These are phyloP conservation scores for Heliconius cydno DNA, from an alignment of 2,888 invertebrate species.

Conservation along the genomic window DNA sequence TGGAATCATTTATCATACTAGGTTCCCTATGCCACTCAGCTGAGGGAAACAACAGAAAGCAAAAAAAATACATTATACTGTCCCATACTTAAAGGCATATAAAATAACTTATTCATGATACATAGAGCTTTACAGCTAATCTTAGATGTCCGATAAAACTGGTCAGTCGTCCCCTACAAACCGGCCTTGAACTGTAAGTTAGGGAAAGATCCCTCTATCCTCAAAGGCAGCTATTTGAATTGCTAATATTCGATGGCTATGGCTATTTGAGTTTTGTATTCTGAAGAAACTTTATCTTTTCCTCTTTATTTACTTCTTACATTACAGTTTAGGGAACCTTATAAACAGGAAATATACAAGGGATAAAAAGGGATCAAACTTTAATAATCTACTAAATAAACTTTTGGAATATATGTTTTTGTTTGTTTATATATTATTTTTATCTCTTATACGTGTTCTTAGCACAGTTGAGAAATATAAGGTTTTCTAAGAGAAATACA, in stretches of 20 bases:
- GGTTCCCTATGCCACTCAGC: too few relatives aligned
- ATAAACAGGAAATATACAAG: conserved; percentile 31
- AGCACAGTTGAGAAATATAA: neutral
- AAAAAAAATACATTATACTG: neutral
- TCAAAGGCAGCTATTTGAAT: conserved; percentile 54
- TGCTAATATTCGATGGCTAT: conserved; percentile 52
- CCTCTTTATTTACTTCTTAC: conserved; percentile 37
- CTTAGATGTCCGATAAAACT: conserved; percentile 29
- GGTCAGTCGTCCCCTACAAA: conserved; percentile 34
- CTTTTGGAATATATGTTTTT: neutral
- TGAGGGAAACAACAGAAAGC: too few relatives aligned
- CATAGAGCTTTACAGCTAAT: conserved; percentile 7
- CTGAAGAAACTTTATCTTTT: conserved; percentile 44
- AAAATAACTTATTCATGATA: conserved; percentile 3
- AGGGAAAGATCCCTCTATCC: conserved; percentile 49
- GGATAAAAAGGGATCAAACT: conserved; percentile 19
- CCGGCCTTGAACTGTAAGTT: conserved; percentile 52
- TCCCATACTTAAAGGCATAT: neutral
- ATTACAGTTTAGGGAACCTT: conserved; percentile 42
- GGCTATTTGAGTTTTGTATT: conserved; percentile 48
- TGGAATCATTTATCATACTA: too few relatives aligned
- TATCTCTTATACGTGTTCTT: neutral
- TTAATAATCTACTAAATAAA: conserved; percentile 14
- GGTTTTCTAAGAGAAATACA: neutral
- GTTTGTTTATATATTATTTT: neutral